A percentile compares a stretch with the other conserved stretches of the same genome.
Evolutionary conservation across 2,113 vertebrate species (phyloP).

Genomic region (Tupaia tana): DNA sequence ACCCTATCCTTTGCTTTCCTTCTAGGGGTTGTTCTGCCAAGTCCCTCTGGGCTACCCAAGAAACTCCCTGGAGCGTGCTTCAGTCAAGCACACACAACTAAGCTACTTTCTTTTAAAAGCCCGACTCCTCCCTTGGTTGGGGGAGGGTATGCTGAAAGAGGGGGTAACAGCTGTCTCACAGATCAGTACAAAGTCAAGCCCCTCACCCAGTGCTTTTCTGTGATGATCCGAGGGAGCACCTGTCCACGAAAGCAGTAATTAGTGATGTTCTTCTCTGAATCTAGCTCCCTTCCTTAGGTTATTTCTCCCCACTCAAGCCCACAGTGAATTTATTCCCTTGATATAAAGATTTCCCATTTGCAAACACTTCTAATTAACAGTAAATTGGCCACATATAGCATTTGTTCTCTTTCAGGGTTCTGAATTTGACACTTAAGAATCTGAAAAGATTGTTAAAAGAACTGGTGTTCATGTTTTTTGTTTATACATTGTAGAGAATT

Average conservation of each 20-base stretch:
- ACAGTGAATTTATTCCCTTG: slow-evolving; percentile 4
- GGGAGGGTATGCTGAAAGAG: neutral
- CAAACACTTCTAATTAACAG: neutral
- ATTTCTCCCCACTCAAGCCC: neutral
- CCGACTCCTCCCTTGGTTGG: neutral
- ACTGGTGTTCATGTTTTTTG: neutral
- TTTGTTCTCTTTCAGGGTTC: neutral
- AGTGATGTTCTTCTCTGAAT: neutral
- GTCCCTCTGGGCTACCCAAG: neutral
- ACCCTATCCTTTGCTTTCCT: neutral
- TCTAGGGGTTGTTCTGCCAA: neutral
- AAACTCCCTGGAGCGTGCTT: neutral
- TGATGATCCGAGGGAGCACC: neutral
- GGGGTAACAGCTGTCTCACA: neutral
- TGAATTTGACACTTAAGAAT: neutral
- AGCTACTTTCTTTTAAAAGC: neutral
- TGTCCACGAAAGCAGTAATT: slow-evolving; percentile 7
- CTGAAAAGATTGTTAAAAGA: neutral
- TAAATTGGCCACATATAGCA: neutral
- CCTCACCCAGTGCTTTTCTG: neutral
- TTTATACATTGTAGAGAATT: neutral
- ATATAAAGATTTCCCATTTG: slow-evolving; percentile 16
- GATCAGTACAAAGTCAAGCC: neutral
- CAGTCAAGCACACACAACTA: neutral
- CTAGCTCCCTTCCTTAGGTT: neutral